A percentile compares a stretch with the other conserved stretches of the same genome.
phyloP scores from a whole-genome alignment of 2,888 invertebrate species.

The Miltochrista miniata region DNA sequence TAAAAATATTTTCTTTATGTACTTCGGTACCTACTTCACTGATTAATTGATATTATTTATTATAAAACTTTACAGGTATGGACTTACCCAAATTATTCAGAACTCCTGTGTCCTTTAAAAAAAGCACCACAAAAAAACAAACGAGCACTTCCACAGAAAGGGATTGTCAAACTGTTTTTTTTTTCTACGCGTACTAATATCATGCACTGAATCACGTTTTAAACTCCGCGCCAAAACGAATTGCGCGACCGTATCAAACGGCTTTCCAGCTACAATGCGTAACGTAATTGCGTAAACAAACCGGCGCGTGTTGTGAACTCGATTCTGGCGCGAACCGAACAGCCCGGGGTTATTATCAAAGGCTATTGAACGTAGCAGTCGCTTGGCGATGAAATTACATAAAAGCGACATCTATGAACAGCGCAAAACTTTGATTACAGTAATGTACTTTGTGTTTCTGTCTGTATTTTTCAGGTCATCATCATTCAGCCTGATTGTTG shows the following conservation, averaged over 20 bases:
- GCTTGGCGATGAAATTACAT: constrained; percentile 13
- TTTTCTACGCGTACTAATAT: constrained; percentile 17
- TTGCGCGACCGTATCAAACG: constrained; percentile 40
- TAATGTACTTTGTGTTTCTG: too few species aligned
- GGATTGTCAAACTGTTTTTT: constrained; percentile 20
- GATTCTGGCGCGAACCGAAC: constrained; percentile 50
- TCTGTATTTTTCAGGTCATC: too few species aligned
- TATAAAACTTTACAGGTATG: too few species aligned
- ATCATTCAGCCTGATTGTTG: too few species aligned
- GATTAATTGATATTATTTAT: too few species aligned
- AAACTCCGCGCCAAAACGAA: not conserved
- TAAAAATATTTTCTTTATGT: too few species aligned
- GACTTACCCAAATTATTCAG: not conserved
- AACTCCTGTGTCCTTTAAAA: constrained; percentile 3
- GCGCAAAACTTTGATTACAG: not conserved
- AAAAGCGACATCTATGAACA: constrained; percentile 28
- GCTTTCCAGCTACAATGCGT: constrained; percentile 34
- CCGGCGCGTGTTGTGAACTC: constrained; percentile 45
- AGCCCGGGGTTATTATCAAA: constrained; percentile 45
- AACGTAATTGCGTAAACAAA: constrained; percentile 56
- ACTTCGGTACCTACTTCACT: too few species aligned
- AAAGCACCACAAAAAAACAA: constrained; percentile 7
- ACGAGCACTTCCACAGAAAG: constrained; percentile 3
- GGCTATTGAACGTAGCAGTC: constrained; percentile 54
- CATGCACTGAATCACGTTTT: constrained; percentile 20